Base-by-base conservation (phyloP, 2,797 vertebrate genomes). In the Clarias fuscus region DNA sequence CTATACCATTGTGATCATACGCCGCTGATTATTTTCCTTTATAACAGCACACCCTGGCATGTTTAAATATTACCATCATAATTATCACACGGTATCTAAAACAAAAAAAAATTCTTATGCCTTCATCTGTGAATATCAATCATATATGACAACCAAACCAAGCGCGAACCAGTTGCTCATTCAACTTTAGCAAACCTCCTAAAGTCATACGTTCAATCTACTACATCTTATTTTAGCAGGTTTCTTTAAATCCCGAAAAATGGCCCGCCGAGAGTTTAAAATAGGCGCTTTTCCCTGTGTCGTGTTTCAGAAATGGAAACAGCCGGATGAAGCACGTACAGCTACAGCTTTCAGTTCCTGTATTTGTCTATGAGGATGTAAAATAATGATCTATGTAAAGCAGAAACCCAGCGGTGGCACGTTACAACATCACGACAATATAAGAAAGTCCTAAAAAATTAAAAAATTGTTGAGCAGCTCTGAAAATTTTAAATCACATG, bases 301-400 rank as follows among this genome's bases (percentile, higher is more conserved):
- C 37, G 13, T 8, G 30, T 82, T 83, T 30, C 33, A 17, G 22
- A 73, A 82, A 62, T 20, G 14, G 62, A 62, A 56, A 30, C 24
- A 2, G 71, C 27, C 59, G 18, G 20, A 84, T 87, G 17, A 80
- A 65, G n/a, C n/a, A 33, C 17, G 59, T 71, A 59, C 24, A 62
- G 43, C 75, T 59, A 11, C 27, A 27, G 64, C 11, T 84, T 79
- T 86, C 72, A 76, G 83, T 81, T 84, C 86, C 65, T 81, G 65
- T 58, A 64, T 84, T 20, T 11, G 37, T 72, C 27, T 13, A 62
- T 18, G 65, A 68, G 64, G 65, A 65, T 33, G 43, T 82, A 27
- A 67, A 27, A 67, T 53, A 82, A 53, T 30, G 30, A 82, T 30
- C 76, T 40, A 80, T 14, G 62, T 14, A 15, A 22, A 22, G 22